Conservation (phyloP, 2,888 invertebrate genomes). For the Heliconius aoede region DNA sequence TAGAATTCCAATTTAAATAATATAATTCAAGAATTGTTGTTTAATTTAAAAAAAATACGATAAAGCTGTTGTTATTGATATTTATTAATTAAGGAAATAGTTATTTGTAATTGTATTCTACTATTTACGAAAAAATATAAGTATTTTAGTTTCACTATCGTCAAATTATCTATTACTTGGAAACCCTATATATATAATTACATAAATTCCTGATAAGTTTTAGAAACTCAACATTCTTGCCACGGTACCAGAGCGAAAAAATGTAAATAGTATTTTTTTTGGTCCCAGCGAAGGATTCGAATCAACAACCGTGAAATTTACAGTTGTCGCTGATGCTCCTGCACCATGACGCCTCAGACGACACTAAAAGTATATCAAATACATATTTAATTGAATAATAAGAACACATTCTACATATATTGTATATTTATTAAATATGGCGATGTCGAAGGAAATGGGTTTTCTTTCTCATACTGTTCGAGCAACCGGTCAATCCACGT, state of each 20-base stretch:
- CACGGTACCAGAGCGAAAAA: not conserved
- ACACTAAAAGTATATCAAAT: not conserved
- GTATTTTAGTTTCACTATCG: no score
- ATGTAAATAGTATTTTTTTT: not conserved
- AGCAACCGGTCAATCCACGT: constrained; percentile 64
- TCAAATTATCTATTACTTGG: no score
- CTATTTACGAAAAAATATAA: no score
- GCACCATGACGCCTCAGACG: not conserved
- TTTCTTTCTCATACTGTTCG: constrained; percentile 44
- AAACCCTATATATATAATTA: no score
- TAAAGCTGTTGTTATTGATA: no score
- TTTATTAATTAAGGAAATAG: no score
- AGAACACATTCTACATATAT: not conserved
- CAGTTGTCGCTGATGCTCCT: not conserved
- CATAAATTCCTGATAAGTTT: no score
- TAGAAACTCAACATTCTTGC: not conserved
- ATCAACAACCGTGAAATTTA: not conserved
- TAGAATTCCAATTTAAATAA: not conserved
- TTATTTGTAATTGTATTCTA: no score
- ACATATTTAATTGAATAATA: not conserved
- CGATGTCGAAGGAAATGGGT: constrained; percentile 37
- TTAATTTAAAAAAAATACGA: no score
- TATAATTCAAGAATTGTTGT: no score
- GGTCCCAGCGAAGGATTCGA: not conserved
- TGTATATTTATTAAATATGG: not conserved